Percentiles rank a stretch among this genome's conserved stretches.
Evolutionary conservation across 2,888 invertebrate species (phyloP).

Genomic region (Stegana nigrithorax): DNA sequence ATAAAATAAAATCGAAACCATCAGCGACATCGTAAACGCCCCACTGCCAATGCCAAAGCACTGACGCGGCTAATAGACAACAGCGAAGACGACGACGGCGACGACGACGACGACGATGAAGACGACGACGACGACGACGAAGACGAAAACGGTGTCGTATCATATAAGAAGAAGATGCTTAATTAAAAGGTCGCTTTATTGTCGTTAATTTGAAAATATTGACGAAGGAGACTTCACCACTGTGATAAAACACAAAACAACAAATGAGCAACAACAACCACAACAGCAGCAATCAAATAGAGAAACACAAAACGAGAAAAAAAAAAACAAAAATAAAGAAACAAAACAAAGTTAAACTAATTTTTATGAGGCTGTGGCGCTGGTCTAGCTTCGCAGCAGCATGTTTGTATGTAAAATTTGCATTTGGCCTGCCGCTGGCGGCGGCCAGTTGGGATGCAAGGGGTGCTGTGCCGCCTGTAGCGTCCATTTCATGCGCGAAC

Average conservation of each 20-base stretch:
- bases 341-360: slow-evolving; percentile 51
- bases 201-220: slow-evolving; percentile 59
- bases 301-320: slow-evolving; percentile 12
- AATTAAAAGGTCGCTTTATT: slow-evolving; percentile 60
- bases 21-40: background rate
- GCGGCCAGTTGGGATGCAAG: no score
- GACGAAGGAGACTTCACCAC: slow-evolving; percentile 55
- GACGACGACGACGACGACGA: slow-evolving; percentile 23
- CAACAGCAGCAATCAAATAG: background rate
- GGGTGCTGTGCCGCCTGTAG: no score
- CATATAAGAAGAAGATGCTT: slow-evolving; percentile 53
- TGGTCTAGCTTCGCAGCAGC: slow-evolving; percentile 35
- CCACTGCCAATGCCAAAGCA: no score
- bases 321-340: slow-evolving; percentile 30
- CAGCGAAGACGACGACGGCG: slow-evolving; percentile 15
- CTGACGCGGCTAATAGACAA: no score
- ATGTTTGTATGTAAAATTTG: background rate
- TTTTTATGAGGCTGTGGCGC: slow-evolving; percentile 47
- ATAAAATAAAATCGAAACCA: background rate
- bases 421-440: no score
- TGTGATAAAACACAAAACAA: slow-evolving; percentile 26
- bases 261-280: slow-evolving; percentile 13
- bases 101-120: background rate
- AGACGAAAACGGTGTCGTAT: background rate
- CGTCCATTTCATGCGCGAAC: no score